Evolutionary conservation across 2,888 invertebrate species (phyloP).

Genomic region (Chelonus formosanus): DNA sequence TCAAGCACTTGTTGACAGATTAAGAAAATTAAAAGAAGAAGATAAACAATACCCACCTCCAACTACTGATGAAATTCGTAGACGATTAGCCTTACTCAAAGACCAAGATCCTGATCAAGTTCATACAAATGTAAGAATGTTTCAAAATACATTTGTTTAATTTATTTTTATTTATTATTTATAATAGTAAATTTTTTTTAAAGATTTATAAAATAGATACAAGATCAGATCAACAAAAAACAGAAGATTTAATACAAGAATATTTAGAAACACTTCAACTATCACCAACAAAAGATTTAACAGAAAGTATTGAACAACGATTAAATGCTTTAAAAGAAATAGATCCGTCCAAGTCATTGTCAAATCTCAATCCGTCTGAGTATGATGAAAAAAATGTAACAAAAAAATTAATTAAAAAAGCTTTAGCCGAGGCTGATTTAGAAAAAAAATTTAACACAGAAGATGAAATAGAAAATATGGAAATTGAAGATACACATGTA

Average conservation of each 20-base stretch:
- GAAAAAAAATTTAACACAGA: slow-evolving; percentile 61
- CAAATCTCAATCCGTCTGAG: slow-evolving; percentile 53
- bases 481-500: slow-evolving; percentile 45
- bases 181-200: slow-evolving; percentile 14
- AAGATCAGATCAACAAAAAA: slow-evolving; percentile 75
- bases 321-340: slow-evolving; percentile 68
- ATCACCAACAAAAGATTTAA: slow-evolving; percentile 64
- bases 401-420: slow-evolving; percentile 55
- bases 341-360: slow-evolving; percentile 46
- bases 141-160: background rate
- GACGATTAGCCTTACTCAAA: slow-evolving; percentile 74
- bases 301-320: slow-evolving; percentile 60
- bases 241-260: slow-evolving; percentile 73
- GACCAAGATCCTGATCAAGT: slow-evolving; percentile 66
- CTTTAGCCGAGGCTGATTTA: slow-evolving; percentile 67
- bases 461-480: slow-evolving; percentile 51
- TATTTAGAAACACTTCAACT: slow-evolving; percentile 67
- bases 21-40: slow-evolving; percentile 74
- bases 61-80: slow-evolving; percentile 73
- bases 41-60: slow-evolving; percentile 66
- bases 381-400: slow-evolving; percentile 62
- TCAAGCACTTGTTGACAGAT: slow-evolving; percentile 73
- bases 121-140: slow-evolving; percentile 45
- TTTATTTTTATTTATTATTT: background rate
- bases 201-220: slow-evolving; percentile 66